phyloP scores from a whole-genome alignment of 2,888 invertebrate genomes.

The Euplexia lucipara region DNA sequence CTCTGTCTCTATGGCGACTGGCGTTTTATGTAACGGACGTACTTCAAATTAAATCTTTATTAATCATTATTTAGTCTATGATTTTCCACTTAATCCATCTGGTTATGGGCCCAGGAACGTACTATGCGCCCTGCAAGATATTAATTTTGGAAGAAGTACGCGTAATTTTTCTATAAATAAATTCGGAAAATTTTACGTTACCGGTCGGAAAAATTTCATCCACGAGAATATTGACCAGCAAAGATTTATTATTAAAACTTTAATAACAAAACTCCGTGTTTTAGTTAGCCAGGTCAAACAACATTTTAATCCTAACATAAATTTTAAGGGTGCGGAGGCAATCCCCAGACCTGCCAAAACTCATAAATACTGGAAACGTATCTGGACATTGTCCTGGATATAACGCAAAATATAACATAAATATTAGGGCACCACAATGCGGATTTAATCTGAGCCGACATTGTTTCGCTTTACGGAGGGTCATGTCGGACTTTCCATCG shows the following conservation, averaged over 20 bases:
- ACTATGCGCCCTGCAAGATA: too few species aligned
- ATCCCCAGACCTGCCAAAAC: conserved; percentile 51
- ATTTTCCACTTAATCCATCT: too few species aligned
- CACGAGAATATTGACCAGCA: not conserved
- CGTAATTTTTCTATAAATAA: too few species aligned
- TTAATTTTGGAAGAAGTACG: too few species aligned
- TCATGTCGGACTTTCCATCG: conserved; percentile 31
- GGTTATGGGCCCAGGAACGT: too few species aligned
- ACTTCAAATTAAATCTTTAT: too few species aligned
- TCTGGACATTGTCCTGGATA: conserved; percentile 48
- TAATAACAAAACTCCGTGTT: conserved; percentile 8
- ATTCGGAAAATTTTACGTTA: too few species aligned
- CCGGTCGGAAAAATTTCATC: too few species aligned
- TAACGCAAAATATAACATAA: conserved; percentile 55
- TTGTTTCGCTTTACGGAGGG: conserved; percentile 55
- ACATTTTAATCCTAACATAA: conserved; percentile 46
- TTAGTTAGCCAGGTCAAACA: conserved; percentile 21
- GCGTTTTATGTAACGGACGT: too few species aligned
- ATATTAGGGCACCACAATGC: conserved; percentile 59
- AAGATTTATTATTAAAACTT: conserved; percentile 11
- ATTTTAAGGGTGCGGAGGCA: conserved; percentile 41
- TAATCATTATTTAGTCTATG: too few species aligned
- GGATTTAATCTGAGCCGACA: conserved; percentile 55
- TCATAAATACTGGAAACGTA: conserved; percentile 58
- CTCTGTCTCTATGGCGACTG: too few species aligned